Evolutionary conservation across 2,888 invertebrate genomes (phyloP), one percentile per base, ranked within the genome.

Genomic region (Drosophila kanekoi): DNA sequence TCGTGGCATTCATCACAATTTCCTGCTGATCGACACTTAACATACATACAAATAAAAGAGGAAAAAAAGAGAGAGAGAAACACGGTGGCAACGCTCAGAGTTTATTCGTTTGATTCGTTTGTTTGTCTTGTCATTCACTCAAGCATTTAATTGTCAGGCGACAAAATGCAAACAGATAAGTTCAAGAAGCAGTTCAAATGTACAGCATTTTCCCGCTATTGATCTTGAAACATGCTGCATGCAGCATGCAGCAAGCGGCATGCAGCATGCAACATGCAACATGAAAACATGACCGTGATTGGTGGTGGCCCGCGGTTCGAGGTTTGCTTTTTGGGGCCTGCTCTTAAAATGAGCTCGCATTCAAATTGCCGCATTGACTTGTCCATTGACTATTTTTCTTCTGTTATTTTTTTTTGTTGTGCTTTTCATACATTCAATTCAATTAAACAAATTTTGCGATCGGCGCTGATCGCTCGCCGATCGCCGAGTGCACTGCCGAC

Each of bases 81-180:
- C 28, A 40, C 64, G 66, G 69, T 69, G 52, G 59, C 59, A 59
- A 69, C 43, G 48, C 33, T 59, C 37, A 32, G 35, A 53, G n/a
- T 56, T 61, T 48, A 44, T 32, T 51, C 54, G 49, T 49, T 54
- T 49, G 45, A 61, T 61, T 65, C 56, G 58, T 56, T 65, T 62
- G 63, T 74, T 85, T 84, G 80, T 77, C 75, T 80, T 77, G 86
- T 86, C 81, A 87, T 82, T 87, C 87, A 84, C 71, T 81, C 70
- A 77, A 83, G 73, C 87, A 81, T 82, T 82, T 82, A 87, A 82
- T 82, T 82, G 82, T 82, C 82, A 87, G 87, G 87, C 82, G 82
- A 82, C 87, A 82, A 82, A 82, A 87, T 81, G 81, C 81, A 87
- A 84, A 87, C 87, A 80, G 87, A 83, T 84, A 81, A 84, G 85